A percentile compares a stretch with the other conserved stretches of the same genome.
Conservation (phyloP, 2,888 invertebrate species). For the Sesamia inferens region DNA sequence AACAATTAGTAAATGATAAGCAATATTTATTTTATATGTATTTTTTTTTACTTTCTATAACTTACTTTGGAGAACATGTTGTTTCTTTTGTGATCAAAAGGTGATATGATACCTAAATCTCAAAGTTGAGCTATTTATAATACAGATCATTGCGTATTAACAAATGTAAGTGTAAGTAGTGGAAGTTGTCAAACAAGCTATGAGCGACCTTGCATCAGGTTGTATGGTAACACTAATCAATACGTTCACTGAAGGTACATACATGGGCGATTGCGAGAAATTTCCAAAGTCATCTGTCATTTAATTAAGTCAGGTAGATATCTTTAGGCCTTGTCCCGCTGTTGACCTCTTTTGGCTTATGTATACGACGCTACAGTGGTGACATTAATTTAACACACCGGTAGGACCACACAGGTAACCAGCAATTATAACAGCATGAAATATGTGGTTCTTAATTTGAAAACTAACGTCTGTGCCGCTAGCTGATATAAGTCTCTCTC, state of each 20-base stretch:
- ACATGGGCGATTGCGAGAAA: constrained; percentile 51
- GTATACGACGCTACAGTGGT: no score
- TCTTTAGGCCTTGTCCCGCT: not conserved
- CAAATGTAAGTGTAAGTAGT: constrained; percentile 69
- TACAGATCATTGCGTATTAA: constrained; percentile 51
- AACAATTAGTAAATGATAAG: not conserved
- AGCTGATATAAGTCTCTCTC: no score
- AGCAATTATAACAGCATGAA: no score
- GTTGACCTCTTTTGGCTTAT: not conserved
- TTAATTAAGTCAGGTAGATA: constrained; percentile 2
- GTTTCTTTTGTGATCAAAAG: constrained; percentile 64
- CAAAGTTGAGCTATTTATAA: constrained; percentile 73
- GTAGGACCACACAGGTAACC: no score
- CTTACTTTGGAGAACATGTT: constrained; percentile 79
- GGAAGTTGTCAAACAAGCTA: constrained; percentile 62
- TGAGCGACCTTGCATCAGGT: constrained; percentile 56
- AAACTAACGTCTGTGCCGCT: no score
- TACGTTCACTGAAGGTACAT: constrained; percentile 52
- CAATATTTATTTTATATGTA: not conserved
- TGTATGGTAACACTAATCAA: constrained; percentile 54
- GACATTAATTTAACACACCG: no score
- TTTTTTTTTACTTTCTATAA: constrained; percentile 13
- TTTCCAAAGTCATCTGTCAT: constrained; percentile 59
- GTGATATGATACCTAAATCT: constrained; percentile 68
- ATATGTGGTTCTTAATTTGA: no score